Percentiles rank a stretch among this genome's conserved stretches.
Evolutionary conservation across 2,888 invertebrate species (phyloP).

Genomic region (Drosophila anceps): DNA sequence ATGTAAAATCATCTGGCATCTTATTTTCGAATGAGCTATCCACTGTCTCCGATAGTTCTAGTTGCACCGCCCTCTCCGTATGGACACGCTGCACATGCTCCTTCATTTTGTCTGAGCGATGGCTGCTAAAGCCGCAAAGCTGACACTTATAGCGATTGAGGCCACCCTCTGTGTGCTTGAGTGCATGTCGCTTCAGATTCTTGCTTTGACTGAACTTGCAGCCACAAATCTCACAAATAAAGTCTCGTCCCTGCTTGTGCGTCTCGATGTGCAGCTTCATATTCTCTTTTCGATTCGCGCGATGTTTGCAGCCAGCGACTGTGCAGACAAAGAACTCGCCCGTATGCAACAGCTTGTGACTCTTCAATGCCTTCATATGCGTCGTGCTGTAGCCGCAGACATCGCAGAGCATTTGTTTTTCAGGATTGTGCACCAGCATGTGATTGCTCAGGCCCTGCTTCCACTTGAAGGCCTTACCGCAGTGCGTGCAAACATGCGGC

Average conservation of each 20-base stretch:
- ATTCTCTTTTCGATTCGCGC: slow-evolving; percentile 86
- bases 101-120: slow-evolving; percentile 86
- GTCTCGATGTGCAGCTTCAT: slow-evolving; percentile 87
- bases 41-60: slow-evolving; percentile 82
- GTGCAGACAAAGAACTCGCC: slow-evolving; percentile 86
- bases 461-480: slow-evolving; percentile 87
- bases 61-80: slow-evolving; percentile 82
- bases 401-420: slow-evolving; percentile 87
- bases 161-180: slow-evolving; percentile 80
- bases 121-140: slow-evolving; percentile 86
- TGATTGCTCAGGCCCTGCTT: slow-evolving; percentile 87
- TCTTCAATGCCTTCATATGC: slow-evolving; percentile 86
- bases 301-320: slow-evolving; percentile 85
- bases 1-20: slow-evolving; percentile 76
- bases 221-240: slow-evolving; percentile 87
- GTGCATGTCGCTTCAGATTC: slow-evolving; percentile 85
- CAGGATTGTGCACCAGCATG: slow-evolving; percentile 86
- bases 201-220: slow-evolving; percentile 87
- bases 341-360: slow-evolving; percentile 86
- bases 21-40: slow-evolving; percentile 82
- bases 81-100: slow-evolving; percentile 85
- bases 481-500: slow-evolving; percentile 86
- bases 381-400: slow-evolving; percentile 87
- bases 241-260: slow-evolving; percentile 87
- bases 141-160: slow-evolving; percentile 84